A percentile compares a stretch with the other conserved stretches of the same genome.
Conservation (phyloP, 1,140 invertebrate genomes). For the Neodiprion pinetum region DNA sequence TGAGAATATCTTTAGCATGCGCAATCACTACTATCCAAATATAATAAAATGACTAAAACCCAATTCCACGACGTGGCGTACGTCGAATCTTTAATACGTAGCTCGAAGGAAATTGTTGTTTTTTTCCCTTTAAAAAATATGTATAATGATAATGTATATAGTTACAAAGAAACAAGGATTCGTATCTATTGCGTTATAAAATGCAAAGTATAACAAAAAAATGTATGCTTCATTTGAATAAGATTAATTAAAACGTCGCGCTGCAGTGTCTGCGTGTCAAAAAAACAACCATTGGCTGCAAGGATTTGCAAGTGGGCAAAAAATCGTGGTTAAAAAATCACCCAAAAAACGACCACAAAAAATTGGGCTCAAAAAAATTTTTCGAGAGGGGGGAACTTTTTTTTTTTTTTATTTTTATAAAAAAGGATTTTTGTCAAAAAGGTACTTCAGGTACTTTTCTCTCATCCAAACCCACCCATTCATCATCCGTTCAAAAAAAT, state of each 20-base stretch:
- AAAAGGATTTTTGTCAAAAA: slow-evolving; percentile 5
- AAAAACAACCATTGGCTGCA: not conserved
- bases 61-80: slow-evolving; percentile 51
- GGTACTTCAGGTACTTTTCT: not conserved
- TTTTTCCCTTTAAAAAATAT: not conserved
- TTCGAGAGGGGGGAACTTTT: slow-evolving; percentile 20
- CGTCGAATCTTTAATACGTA: slow-evolving; percentile 28
- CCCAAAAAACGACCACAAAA: slow-evolving; percentile 50
- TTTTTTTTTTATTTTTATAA: not conserved
- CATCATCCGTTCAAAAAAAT: not conserved
- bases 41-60: slow-evolving; percentile 60
- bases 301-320: slow-evolving; percentile 1
- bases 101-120: slow-evolving; percentile 33
- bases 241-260: too few relatives aligned
- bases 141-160: not conserved
- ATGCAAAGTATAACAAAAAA: too few relatives aligned
- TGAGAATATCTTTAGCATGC: slow-evolving; percentile 62
- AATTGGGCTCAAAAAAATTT: slow-evolving; percentile 31
- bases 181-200: too few relatives aligned
- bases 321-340: slow-evolving; percentile 11
- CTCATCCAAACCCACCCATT: slow-evolving; percentile 6
- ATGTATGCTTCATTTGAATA: too few relatives aligned
- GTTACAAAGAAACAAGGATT: slow-evolving; percentile 15
- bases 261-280: too few relatives aligned
- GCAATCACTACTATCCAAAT: slow-evolving; percentile 62